phyloP scores from a whole-genome alignment of 2,113 vertebrate species.

The Ageneiosus marmoratus region DNA sequence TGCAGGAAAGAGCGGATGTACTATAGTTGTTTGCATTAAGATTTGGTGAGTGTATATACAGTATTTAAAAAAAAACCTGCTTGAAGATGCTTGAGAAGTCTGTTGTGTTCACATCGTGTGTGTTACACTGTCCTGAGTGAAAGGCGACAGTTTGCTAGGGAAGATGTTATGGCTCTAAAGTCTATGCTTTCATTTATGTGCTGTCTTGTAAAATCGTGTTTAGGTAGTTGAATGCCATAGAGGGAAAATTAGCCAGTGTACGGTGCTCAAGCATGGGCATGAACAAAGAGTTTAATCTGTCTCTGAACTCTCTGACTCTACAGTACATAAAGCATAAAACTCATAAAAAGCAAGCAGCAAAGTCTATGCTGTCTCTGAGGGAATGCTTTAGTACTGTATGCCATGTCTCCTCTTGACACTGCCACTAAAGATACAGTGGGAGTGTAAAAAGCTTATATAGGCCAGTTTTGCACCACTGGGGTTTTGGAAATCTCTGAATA shows the following conservation, averaged over 20 bases:
- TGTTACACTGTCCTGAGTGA: neutral
- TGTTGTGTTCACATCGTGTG: neutral
- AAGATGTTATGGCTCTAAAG: neutral
- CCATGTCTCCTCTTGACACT: conserved; percentile 28
- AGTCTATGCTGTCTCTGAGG: conserved; percentile 21
- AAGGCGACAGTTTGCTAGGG: neutral
- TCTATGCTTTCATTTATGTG: neutral
- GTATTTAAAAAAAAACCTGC: too few species aligned
- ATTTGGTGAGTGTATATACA: too few species aligned
- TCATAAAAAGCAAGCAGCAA: neutral
- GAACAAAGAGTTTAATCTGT: neutral
- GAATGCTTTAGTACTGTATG: conserved; percentile 24
- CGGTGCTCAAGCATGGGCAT: neutral
- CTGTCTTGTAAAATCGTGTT: neutral
- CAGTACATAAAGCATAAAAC: conserved; percentile 14
- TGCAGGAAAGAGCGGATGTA: too few species aligned
- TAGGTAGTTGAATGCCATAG: neutral
- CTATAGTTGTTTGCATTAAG: too few species aligned
- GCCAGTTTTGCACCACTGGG: conserved; percentile 28
- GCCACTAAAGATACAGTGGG: conserved; percentile 18
- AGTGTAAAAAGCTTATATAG: conserved; percentile 35
- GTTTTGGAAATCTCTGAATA: conserved; percentile 34
- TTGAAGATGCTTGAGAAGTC: neutral
- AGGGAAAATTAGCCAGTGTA: neutral
- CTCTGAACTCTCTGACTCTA: neutral